A percentile compares a stretch with the other conserved stretches of the same genome.
Conservation (phyloP, 1,140 invertebrate species). For the Apocrypta bakeri region DNA sequence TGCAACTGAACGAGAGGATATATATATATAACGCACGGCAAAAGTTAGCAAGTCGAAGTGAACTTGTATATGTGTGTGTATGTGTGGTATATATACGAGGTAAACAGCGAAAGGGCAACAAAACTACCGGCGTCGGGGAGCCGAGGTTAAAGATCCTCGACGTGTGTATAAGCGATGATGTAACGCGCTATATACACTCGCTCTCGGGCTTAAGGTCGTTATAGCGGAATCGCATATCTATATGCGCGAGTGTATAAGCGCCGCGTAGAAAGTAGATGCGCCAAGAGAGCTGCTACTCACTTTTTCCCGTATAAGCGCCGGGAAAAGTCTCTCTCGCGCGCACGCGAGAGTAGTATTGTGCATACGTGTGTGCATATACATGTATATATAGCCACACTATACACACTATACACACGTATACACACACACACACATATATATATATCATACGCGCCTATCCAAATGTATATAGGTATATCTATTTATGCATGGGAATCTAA, state of each 20-base stretch:
- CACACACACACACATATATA: no score
- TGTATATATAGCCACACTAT: no score
- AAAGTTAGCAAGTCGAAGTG: no score
- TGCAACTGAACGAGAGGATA: no score
- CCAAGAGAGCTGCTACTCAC: neutral
- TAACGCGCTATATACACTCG: slow-evolving; percentile 28
- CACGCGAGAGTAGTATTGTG: no score
- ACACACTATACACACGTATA: no score
- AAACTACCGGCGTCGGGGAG: slow-evolving; percentile 1
- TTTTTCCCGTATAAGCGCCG: slow-evolving; percentile 22
- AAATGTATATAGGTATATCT: no score
- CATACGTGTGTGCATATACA: no score
- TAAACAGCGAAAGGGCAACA: neutral
- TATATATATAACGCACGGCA: no score
- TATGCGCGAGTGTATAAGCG: neutral
- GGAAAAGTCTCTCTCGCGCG: neutral
- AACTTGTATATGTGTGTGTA: no score
- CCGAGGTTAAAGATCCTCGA: slow-evolving; percentile 39
- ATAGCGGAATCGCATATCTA: slow-evolving; percentile 45
- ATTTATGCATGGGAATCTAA: no score
- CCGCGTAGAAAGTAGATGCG: slow-evolving; percentile 33
- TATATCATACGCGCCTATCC: no score
- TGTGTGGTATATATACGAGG: neutral
- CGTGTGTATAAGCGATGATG: neutral
- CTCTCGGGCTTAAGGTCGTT: slow-evolving; percentile 36